Evolutionary conservation across 2,888 invertebrate species (phyloP), one percentile per base, ranked within the genome.

Genomic region (Mesorhabditis belari): DNA sequence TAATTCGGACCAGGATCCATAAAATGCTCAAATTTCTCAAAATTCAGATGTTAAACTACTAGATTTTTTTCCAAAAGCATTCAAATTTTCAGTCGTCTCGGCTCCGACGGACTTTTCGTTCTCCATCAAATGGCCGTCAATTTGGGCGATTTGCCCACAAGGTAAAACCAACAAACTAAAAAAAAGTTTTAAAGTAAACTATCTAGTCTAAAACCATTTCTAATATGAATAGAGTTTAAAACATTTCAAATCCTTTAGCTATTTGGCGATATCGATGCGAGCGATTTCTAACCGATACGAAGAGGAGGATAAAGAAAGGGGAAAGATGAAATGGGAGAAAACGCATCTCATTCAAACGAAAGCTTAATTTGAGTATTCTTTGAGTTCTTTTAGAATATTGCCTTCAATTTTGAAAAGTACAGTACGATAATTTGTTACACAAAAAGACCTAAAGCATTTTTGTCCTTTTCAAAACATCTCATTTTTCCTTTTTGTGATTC

Each of bases 71-170:
- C n/a, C n/a, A n/a, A n/a, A n/a, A n/a, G n/a, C 28, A 27, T 17
- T 12, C 35, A 6, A 57, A 62, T 55, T 57, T 65, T 64, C 57
- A 51, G 62, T 29, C 62, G 62, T 17, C 67, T 79, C 12, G 79
- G 77, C 17, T 58, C 67, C 12, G 79, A 79, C 57, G 79, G 79
- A 3, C 63, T 77, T 3, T 79, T 79, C 60, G 71, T 79, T 26
- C 61, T 79, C 35, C 72, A 78, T 49, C 79, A 79, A 54, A 76
- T 79, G 68, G 63, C 75, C 4, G 55, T 78, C 23, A 79, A 79
- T 62, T 69, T 79, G 29, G 79, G 79, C 21, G 77, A 80, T 54
- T 66, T 79, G 52, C 79, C 79, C 9, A 71, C 79, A 5, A 78
- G 77, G 77, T 76, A 35, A 35, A 9, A 35, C 44, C 44, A 35